Conservation (phyloP, 2,888 invertebrate genomes). For the Lycia hirtaria region DNA sequence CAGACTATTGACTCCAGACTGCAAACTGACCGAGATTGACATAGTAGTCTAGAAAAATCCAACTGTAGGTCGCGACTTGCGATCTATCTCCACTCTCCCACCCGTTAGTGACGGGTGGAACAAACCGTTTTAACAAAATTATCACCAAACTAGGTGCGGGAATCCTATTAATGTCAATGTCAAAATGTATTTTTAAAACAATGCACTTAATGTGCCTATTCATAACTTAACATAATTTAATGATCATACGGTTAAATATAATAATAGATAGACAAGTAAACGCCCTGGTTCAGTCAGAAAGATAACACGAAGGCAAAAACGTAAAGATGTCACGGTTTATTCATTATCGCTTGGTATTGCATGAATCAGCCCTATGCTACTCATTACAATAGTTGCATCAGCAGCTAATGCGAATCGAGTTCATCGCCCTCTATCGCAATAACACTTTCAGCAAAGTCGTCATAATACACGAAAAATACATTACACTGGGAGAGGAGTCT, state of each 20-base stretch:
- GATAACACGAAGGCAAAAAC: not conserved
- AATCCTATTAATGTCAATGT: no score
- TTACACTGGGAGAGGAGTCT: slow-evolving; percentile 30
- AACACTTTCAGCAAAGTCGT: slow-evolving; percentile 30
- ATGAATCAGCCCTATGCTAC: slow-evolving; percentile 20
- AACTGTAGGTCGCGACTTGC: slow-evolving; percentile 1
- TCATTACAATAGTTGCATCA: slow-evolving; percentile 43
- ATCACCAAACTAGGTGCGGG: not conserved
- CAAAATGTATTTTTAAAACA: no score
- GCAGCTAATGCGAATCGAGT: slow-evolving; percentile 28
- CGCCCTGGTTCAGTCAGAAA: not conserved
- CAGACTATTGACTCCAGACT: slow-evolving; percentile 51
- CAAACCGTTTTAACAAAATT: not conserved
- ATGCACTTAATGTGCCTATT: no score
- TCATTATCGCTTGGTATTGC: not conserved
- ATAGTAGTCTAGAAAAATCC: slow-evolving; percentile 49
- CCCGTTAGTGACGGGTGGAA: slow-evolving; percentile 9
- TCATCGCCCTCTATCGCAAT: slow-evolving; percentile 27
- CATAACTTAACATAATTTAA: no score
- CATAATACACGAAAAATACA: slow-evolving; percentile 37
- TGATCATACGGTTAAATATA: no score
- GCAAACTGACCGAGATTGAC: slow-evolving; percentile 44
- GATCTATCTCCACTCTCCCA: slow-evolving; percentile 5
- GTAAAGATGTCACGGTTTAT: not conserved
- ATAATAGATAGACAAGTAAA: no score